Base-by-base conservation (phyloP, 1,140 invertebrate genomes). In the Frieseomelitta varia region DNA sequence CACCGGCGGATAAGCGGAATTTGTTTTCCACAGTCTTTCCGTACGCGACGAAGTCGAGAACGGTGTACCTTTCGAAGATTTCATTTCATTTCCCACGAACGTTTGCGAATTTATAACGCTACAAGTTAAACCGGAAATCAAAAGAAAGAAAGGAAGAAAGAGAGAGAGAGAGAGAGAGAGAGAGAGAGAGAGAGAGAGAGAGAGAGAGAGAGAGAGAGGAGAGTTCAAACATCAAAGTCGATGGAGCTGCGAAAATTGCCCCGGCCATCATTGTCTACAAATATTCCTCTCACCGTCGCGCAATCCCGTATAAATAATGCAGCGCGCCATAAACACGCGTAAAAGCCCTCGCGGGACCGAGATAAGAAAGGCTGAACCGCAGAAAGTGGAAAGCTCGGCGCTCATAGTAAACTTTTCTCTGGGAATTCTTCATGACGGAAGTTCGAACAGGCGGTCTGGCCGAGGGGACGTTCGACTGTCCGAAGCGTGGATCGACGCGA, bases 1-100 rank as follows among this genome's bases (percentile, higher is more conserved):
- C 67, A 56, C 58, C n/a, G 39, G 17, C 65, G 84, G 77, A 84
- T 86, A 90, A 83, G 75, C 74, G 85, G 75, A 86, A 75, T 85
- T 87, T 84, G 81, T 73, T 86, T 85, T 78, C 85, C 6, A 68
- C 39, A 47, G 39, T 78, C 68, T 69, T 61, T 51, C 74, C 51
- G 24, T 0, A 12, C 14, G 14, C 34, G 21, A 30, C 6, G 19
- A 39, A 69, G 19, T 63, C 17, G 24, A 39, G 24, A 21, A 19
- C 34, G 4, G 21, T 12, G 39, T 61, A 14, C 19, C 14, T 4
- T 61, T n/a, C 58, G 24, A 61, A 14, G n/a, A 61, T n/a, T 61
- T 61, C 24, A 14, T 24, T n/a, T 61, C n/a, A 61, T 61, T 61
- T 4, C 1, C 12, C 12, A n/a, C 0, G 14, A n/a, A 61, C 24